Percentiles rank a stretch among this genome's conserved stretches.
These are phyloP conservation scores for Hypanus sabinus DNA, from an alignment of 2,113 vertebrate species.

Conservation along the genomic window DNA sequence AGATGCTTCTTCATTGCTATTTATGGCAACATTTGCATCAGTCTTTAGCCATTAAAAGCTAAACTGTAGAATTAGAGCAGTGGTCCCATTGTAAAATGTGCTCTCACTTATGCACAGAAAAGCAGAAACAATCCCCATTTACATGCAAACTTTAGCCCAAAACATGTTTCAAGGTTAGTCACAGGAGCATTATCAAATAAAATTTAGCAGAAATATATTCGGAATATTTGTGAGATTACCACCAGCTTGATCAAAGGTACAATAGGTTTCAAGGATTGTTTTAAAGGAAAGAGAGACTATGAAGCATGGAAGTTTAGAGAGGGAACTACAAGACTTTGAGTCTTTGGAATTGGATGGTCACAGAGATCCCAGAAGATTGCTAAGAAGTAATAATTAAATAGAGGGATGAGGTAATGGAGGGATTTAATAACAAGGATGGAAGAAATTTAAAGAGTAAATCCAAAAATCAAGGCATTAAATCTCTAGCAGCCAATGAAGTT, in stretches of 20 bases:
- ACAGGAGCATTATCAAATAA: background rate
- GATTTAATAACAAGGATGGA: background rate
- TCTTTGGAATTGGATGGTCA: background rate
- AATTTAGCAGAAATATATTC: background rate
- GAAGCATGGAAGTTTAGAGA: background rate
- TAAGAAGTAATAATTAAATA: background rate
- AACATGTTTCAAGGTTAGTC: background rate
- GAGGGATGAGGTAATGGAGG: background rate
- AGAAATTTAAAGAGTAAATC: background rate
- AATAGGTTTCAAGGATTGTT: background rate
- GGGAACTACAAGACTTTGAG: background rate
- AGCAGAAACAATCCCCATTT: background rate
- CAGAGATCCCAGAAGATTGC: background rate
- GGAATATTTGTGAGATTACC: background rate
- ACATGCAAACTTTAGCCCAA: background rate
- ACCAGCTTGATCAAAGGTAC: background rate
- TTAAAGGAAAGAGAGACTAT: background rate
- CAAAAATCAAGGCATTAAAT: background rate
- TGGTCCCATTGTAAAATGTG: background rate
- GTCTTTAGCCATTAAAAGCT: background rate
- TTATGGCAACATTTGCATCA: background rate
- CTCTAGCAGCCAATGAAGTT: background rate
- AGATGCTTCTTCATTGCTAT: background rate
- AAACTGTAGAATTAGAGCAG: background rate
- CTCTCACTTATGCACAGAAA: background rate